Evolutionary conservation across 2,113 vertebrate species (phyloP).

Genomic region (Eptesicus fuscus): DNA sequence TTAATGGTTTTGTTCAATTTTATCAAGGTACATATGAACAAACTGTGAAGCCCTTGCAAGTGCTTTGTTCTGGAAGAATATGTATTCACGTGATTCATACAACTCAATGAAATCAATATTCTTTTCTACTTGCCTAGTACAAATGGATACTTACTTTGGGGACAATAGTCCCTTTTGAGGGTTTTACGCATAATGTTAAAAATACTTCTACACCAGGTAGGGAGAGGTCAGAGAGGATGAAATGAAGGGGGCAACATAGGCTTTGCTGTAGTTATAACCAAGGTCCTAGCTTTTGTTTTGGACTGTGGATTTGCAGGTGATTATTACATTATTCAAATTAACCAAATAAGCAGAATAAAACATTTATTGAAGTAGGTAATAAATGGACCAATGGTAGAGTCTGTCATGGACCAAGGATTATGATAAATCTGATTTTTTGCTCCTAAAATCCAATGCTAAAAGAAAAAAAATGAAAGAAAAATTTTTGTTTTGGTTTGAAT

Average conservation of each 20-base stretch:
- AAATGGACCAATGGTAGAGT: not conserved
- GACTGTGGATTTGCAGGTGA: not conserved
- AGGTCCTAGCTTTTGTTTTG: not conserved
- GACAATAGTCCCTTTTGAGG: conserved; percentile 55
- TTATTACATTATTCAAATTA: conserved; percentile 23
- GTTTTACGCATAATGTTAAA: conserved; percentile 52
- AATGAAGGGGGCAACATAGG: not conserved
- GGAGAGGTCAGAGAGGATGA: not conserved
- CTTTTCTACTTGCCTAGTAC: conserved; percentile 66
- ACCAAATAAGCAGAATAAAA: conserved; percentile 22
- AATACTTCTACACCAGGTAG: conserved; percentile 28
- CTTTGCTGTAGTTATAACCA: conserved; percentile 3
- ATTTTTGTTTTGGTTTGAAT: not conserved
- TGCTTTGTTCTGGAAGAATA: conserved; percentile 55
- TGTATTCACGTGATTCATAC: conserved; percentile 48
- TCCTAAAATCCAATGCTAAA: not conserved
- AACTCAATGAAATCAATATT: conserved; percentile 65
- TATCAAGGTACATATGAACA: not conserved
- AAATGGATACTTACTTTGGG: conserved; percentile 56
- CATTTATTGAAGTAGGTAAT: not conserved
- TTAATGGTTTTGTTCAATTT: not conserved
- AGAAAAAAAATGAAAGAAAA: not conserved
- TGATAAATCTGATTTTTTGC: not conserved
- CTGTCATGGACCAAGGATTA: not conserved
- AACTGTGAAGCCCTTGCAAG: not conserved